Evolutionary conservation across 2,797 vertebrate genomes (phyloP).

Genomic region (Poecilia velifera): DNA sequence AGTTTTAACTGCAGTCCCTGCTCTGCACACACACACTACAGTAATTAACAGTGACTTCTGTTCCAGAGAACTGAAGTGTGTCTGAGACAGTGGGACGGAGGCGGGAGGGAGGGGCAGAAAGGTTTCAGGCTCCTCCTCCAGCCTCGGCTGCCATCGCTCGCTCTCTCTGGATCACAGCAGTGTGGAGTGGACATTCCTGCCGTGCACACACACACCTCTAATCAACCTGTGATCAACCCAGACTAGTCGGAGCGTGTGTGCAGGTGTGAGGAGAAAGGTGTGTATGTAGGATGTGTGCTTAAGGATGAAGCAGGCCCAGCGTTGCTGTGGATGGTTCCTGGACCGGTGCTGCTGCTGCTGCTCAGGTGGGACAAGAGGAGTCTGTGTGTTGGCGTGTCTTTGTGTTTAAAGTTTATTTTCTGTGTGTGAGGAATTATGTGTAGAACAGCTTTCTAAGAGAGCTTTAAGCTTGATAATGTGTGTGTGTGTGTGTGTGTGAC

Average conservation of each 20-base stretch:
- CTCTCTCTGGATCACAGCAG: slow-evolving; percentile 42
- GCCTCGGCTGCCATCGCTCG: slow-evolving; percentile 6
- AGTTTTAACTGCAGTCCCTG: slow-evolving; percentile 7
- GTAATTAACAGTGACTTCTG: slow-evolving; percentile 48
- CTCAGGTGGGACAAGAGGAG: slow-evolving; percentile 57
- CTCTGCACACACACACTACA: slow-evolving; percentile 6
- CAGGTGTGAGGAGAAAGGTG: slow-evolving; percentile 1
- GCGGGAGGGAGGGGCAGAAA: slow-evolving; percentile 5
- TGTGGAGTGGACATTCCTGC: slow-evolving; percentile 35
- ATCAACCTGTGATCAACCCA: background rate
- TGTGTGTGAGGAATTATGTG: slow-evolving; percentile 2
- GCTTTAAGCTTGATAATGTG: background rate
- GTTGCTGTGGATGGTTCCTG: slow-evolving; percentile 68
- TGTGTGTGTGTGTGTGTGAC: background rate
- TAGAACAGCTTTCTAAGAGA: background rate
- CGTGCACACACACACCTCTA: slow-evolving; percentile 4
- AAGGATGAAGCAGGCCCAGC: slow-evolving; percentile 63
- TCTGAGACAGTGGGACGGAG: slow-evolving; percentile 15
- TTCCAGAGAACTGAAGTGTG: slow-evolving; percentile 37
- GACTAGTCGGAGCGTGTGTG: background rate
- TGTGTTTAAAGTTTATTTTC: background rate
- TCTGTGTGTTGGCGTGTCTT: background rate
- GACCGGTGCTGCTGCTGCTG: slow-evolving; percentile 69
- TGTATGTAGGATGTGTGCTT: slow-evolving; percentile 52
- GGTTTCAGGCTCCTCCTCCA: slow-evolving; percentile 24